Base-by-base conservation (phyloP, 2,888 invertebrate species). In the Megastigmus dorsalis region DNA sequence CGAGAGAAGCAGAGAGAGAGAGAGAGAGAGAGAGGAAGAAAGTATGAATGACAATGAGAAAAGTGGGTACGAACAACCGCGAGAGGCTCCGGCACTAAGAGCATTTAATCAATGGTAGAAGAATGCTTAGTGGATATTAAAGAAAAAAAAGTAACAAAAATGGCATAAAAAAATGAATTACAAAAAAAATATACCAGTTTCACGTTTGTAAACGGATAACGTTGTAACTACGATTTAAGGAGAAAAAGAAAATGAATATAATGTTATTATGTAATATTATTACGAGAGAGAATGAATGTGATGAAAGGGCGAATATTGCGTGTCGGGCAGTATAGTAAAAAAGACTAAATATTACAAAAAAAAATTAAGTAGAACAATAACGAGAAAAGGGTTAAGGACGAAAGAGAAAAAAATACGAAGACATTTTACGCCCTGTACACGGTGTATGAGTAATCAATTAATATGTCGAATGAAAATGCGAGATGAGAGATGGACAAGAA, bases 91-190 rank as follows among this genome's bases (percentile, higher is more conserved):
- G 81, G 80, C 83, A 83, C 83, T 83, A 83, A 82, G 85, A 86
- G 85, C 85, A 85, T 86, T 85, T 86, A 85, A 86, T 86, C 85
- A 86, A 85, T 82, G 82, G 81, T 84, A 84, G 83, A 80, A 77
- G 77, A 82, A 83, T 82, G 84, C 82, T 82, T 83, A 83, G 82
- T 80, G 82, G 78, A 82, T 81, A 82, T 81, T 82, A 79, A 80
- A 65, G 38, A 69, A 68, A 66, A 52, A 63, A 52, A 36, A 70
- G 45, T 54, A 71, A 67, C 26, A 74, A 74, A 77, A 70, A 76
- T 63, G 43, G 45, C 63, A 74, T 67, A 63, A 75, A 75, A 74
- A 76, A 70, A 74, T 67, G 67, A 75, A 75, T 67, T 76, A 79
- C 43, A 77, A 76, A 76, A 76, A 80, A 78, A 80, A 74, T 80